Evolutionary conservation across 2,888 invertebrate species (phyloP).

Genomic region (Camponotus fellah): DNA sequence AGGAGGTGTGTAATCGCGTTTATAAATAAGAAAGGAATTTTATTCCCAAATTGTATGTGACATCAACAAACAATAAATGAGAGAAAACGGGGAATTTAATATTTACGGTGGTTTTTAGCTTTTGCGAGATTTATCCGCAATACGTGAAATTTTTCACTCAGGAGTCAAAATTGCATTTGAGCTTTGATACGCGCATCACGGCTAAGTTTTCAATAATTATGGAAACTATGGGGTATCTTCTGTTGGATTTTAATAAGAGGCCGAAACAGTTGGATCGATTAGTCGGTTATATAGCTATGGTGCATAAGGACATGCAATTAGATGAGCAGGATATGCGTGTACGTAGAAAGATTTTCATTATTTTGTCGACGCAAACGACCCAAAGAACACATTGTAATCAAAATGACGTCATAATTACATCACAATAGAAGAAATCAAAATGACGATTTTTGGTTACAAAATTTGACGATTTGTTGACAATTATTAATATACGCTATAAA

Average conservation of each 20-base stretch:
- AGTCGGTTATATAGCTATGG: conserved; percentile 78
- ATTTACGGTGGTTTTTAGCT: conserved; percentile 62
- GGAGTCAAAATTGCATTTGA: conserved; percentile 68
- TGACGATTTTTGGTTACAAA: no score
- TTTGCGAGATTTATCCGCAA: conserved; percentile 73
- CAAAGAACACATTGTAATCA: no score
- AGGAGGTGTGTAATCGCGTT: conserved; percentile 65
- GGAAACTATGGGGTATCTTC: conserved; percentile 76
- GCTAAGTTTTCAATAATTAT: conserved; percentile 76
- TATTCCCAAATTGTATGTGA: conserved; percentile 1
- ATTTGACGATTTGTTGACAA: no score
- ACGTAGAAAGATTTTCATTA: conserved; percentile 26
- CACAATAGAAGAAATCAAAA: no score
- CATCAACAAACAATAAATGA: neutral
- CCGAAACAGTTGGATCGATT: conserved; percentile 73
- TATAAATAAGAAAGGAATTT: neutral
- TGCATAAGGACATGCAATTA: conserved; percentile 80
- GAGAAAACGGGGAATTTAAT: neutral
- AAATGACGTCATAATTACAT: no score
- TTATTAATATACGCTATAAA: no score
- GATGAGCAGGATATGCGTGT: conserved; percentile 72
- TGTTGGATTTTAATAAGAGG: conserved; percentile 76
- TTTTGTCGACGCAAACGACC: neutral
- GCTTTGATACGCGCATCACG: conserved; percentile 68
- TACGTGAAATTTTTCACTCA: conserved; percentile 77